Evolutionary conservation across 2,113 vertebrate genomes (phyloP), one percentile per base, ranked within the genome.

Genomic region (Brachirus orientalis): DNA sequence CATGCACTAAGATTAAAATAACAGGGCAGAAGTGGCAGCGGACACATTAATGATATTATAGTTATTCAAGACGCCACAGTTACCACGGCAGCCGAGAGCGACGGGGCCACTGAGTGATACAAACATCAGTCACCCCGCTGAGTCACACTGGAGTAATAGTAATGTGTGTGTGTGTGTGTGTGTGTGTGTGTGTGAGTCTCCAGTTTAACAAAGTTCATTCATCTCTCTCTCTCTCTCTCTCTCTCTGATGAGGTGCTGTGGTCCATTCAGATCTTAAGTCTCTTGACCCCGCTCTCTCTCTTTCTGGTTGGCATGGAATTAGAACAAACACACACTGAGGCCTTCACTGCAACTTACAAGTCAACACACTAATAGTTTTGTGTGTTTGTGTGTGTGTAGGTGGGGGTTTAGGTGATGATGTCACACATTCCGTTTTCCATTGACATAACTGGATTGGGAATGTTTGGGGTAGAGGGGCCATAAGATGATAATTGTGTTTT

Each of bases 341-440:
- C 63, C 43, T 16, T 78, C 55, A 38, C 14, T 67, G 50, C 63
- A 64, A 64, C 46, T 53, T 45, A 73, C 59, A 57, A 57, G 61
- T 87, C 75, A 82, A 72, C 79, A 66, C 55, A 55, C 69, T 80
- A 85, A 88, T 81, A 61, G 68, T 72, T 74, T 75, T 62, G 73
- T 64, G 72, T 14, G 50, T 73, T 19, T 58, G 40, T 72, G 60
- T 50, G 45, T 72, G 66, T 79, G 45, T 38, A 37, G 52, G 69
- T 36, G 75, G 63, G 74, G 57, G 44, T 35, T 72, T 60, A 66
- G 54, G 47, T 67, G 80, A 79, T 86, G 85, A 82, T 80, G 85
- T 91, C 90, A 91, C 81, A 85, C 69, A 68, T 86, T 88, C 85
- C 64, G 74, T 79, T 91, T 91, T 89, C 88, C 86, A 84, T 81